phyloP scores from a whole-genome alignment of 2,888 invertebrate genomes.

The Trachelus stipa region DNA sequence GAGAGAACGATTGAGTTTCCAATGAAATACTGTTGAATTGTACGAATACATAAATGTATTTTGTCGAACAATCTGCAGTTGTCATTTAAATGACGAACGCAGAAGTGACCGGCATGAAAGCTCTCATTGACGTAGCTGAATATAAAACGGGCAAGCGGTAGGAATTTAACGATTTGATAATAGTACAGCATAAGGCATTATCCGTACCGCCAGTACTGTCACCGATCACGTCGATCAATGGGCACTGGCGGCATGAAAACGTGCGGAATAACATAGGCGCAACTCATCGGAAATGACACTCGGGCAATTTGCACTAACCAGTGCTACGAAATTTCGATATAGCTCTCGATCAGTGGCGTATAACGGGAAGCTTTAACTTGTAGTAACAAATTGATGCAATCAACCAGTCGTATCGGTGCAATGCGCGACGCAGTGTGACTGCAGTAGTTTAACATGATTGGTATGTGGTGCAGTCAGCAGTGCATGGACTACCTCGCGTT shows the following conservation, averaged over 20 bases:
- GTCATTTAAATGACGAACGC: neutral
- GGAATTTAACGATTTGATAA: conserved; percentile 17
- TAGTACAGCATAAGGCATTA: conserved; percentile 18
- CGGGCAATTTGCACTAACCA: conserved; percentile 21
- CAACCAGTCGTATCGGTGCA: conserved; percentile 31
- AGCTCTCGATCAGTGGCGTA: conserved; percentile 19
- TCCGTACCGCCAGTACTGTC: conserved; percentile 11
- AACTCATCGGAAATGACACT: conserved; percentile 30
- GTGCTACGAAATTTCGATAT: conserved; percentile 30
- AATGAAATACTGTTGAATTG: neutral
- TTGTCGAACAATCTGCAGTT: neutral
- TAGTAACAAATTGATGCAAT: conserved; percentile 46
- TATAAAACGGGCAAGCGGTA: neutral
- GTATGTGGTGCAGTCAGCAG: conserved; percentile 26
- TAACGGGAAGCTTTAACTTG: conserved; percentile 34
- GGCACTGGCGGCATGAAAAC: conserved; percentile 18
- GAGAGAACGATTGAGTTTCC: neutral
- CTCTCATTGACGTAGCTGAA: neutral
- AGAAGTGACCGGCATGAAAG: neutral
- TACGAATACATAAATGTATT: neutral
- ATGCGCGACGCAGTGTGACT: conserved; percentile 26
- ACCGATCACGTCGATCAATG: conserved; percentile 12
- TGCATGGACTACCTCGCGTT: conserved; percentile 29
- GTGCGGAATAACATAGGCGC: conserved; percentile 20
- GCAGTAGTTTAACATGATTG: conserved; percentile 29